phyloP scores from a whole-genome alignment of 2,888 invertebrate genomes.

The Proisotoma minuta region DNA sequence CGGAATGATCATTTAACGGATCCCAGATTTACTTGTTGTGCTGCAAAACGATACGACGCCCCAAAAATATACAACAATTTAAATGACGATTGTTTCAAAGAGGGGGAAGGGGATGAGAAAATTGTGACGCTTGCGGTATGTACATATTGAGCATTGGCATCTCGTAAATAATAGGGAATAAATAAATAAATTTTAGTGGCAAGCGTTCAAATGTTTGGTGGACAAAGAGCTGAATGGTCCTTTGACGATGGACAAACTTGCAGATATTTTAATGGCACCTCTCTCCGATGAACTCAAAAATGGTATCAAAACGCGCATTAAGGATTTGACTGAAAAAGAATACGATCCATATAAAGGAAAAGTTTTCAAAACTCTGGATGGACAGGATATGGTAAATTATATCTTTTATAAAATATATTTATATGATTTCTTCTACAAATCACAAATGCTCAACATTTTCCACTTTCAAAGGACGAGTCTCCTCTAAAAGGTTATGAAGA shows the following conservation, averaged over 20 bases:
- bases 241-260: neutral
- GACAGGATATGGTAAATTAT: too few species aligned
- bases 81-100: neutral
- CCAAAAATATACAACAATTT: neutral
- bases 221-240: neutral
- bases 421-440: too few species aligned
- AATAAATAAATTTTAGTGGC: neutral
- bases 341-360: too few species aligned
- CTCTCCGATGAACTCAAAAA: too few species aligned
- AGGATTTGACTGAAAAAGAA: too few species aligned
- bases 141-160: neutral
- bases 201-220: neutral
- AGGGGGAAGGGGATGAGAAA: neutral
- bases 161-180: neutral
- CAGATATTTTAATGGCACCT: neutral
- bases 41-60: neutral
- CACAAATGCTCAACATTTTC: too few species aligned
- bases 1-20: constrained; percentile 1
- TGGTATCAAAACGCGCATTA: too few species aligned
- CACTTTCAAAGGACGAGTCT: too few species aligned
- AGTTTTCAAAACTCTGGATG: too few species aligned
- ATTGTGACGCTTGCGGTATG: neutral
- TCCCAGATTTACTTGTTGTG: constrained; percentile 3
- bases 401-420: too few species aligned
- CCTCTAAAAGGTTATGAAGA: neutral